Conservation (phyloP, 1,140 invertebrate genomes). For the Heliothis subflexa region DNA sequence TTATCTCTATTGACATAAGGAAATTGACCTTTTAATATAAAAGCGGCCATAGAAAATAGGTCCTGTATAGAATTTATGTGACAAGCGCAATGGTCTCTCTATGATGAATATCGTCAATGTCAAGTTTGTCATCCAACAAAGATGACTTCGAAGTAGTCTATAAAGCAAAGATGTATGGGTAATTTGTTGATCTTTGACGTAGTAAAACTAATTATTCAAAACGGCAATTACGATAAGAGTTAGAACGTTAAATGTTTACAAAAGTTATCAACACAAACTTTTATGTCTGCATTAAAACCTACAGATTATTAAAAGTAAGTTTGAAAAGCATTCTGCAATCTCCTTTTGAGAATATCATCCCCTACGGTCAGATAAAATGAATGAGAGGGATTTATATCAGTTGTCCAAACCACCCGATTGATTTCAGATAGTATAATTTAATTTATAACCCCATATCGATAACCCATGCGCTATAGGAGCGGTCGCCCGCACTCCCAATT, state of each 20-base stretch:
- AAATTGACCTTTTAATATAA: not conserved
- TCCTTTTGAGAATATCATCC: not conserved
- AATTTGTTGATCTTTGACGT: conserved; percentile 6
- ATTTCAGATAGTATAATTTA: conserved; percentile 71
- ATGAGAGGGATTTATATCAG: conserved; percentile 63
- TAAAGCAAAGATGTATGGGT: not conserved
- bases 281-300: not conserved
- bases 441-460: conserved; percentile 71
- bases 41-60: not conserved
- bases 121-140: not conserved
- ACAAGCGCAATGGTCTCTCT: not conserved
- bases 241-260: not conserved
- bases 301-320: not conserved
- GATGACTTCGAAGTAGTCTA: not conserved
- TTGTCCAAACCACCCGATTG: conserved; percentile 59
- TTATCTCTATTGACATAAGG: not conserved
- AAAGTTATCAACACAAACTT: too few relatives aligned
- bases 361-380: not conserved
- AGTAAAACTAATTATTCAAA: conserved; percentile 2
- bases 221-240: not conserved
- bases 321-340: not conserved
- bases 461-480: conserved; percentile 66
- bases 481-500: conserved; percentile 81
- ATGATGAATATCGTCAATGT: not conserved
- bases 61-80: not conserved